Conservation (phyloP, 2,797 vertebrate genomes). For the Ciconia nigra region DNA sequence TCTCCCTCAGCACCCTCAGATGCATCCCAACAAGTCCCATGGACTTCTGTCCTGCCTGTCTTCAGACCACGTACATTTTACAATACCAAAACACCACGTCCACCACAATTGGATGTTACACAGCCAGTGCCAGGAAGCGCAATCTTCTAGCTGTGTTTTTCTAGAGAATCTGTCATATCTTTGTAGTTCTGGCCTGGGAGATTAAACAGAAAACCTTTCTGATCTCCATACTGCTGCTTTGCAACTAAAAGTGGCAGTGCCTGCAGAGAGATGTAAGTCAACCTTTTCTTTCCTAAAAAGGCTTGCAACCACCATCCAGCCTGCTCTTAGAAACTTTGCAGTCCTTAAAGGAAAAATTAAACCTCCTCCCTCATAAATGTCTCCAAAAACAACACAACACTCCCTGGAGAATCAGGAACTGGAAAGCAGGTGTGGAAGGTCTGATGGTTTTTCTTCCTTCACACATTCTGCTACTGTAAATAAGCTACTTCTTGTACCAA, state of each 20-base stretch:
- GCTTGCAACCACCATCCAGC: background rate
- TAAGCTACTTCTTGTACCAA: background rate
- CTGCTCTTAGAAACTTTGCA: background rate
- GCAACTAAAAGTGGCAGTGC: background rate
- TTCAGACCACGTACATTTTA: background rate
- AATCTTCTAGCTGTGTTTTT: background rate
- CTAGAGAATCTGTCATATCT: background rate
- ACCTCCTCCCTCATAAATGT: background rate
- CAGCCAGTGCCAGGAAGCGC: background rate
- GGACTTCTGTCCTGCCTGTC: background rate
- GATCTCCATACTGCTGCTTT: background rate
- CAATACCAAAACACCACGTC: background rate
- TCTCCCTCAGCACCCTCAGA: background rate
- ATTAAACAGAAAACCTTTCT: background rate
- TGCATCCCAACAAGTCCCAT: background rate
- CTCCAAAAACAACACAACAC: slow-evolving; percentile 35
- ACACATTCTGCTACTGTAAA: background rate
- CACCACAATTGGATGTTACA: background rate
- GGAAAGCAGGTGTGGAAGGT: background rate
- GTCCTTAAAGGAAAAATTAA: background rate
- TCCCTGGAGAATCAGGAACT: slow-evolving; percentile 6
- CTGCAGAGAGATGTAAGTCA: background rate
- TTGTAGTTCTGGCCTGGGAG: background rate
- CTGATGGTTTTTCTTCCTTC: background rate
- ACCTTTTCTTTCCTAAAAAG: slow-evolving; percentile 16